phyloP scores from a whole-genome alignment of 2,113 vertebrate genomes.

The Collichthys lucidus region DNA sequence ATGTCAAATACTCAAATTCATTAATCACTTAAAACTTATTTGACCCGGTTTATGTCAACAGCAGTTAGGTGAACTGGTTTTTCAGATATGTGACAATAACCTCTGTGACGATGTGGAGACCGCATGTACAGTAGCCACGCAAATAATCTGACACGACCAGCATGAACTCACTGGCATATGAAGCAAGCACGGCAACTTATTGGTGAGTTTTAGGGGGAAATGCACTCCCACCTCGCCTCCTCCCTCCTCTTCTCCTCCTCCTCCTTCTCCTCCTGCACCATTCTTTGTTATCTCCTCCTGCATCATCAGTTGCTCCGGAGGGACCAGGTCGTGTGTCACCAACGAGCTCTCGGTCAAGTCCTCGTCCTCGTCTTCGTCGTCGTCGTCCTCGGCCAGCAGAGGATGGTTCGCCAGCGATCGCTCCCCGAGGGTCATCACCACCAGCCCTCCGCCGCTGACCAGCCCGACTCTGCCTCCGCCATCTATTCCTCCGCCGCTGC shows the following conservation, averaged over 20 bases:
- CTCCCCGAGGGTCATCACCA: slow-evolving; percentile 91
- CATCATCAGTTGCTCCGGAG: slow-evolving; percentile 97
- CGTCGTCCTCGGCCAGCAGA: slow-evolving; percentile 87
- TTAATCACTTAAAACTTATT: background rate
- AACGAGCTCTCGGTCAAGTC: slow-evolving; percentile 90
- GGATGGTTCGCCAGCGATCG: slow-evolving; percentile 92
- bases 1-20: background rate
- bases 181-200: slow-evolving; percentile 93
- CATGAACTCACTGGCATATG: slow-evolving; percentile 93
- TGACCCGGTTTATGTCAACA: background rate
- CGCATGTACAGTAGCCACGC: background rate
- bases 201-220: slow-evolving; percentile 90
- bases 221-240: slow-evolving; percentile 85
- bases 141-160: slow-evolving; percentile 45
- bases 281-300: slow-evolving; percentile 97
- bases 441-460: slow-evolving; percentile 74
- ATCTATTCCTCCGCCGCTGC: slow-evolving; percentile 85
- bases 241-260: slow-evolving; percentile 86
- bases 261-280: slow-evolving; percentile 85
- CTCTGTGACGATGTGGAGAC: background rate
- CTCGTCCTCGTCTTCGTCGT: slow-evolving; percentile 81
- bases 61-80: background rate
- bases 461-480: slow-evolving; percentile 80
- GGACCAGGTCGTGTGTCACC: slow-evolving; percentile 93
- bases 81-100: no score